Conservation (phyloP, 2,797 vertebrate genomes). For the Chaunax sp. region DNA sequence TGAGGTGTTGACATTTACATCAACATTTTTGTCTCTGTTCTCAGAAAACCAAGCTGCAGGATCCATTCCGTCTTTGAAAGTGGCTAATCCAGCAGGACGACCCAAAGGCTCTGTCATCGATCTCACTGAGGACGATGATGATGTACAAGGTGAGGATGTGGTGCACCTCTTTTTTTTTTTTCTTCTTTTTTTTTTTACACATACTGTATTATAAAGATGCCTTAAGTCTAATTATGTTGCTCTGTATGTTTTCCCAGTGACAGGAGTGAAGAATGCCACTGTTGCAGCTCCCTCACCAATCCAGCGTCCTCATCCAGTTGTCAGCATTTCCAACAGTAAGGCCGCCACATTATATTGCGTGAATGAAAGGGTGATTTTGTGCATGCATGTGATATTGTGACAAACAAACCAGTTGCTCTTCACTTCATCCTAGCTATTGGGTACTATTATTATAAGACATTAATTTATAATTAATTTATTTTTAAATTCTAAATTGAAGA, state of each 20-base stretch:
- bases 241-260: conserved; percentile 72
- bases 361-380: conserved; percentile 5
- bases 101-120: conserved; percentile 94
- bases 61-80: conserved; percentile 82
- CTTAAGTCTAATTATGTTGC: conserved; percentile 23
- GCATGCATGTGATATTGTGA: background rate
- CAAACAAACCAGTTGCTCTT: background rate
- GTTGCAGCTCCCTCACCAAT: conserved; percentile 53
- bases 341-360: background rate
- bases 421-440: background rate
- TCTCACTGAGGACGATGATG: conserved; percentile 97
- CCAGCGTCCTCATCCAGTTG: conserved; percentile 68
- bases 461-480: background rate
- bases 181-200: background rate
- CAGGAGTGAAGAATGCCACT: conserved; percentile 82
- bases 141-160: conserved; percentile 83
- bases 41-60: conserved; percentile 90
- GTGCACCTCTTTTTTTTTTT: background rate
- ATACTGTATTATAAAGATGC: background rate
- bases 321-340: conserved; percentile 77
- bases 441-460: background rate
- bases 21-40: conserved; percentile 18
- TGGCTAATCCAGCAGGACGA: conserved; percentile 80
- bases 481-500: background rate
- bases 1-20: background rate